These are phyloP conservation scores for Adrianichthys oophorus DNA, from an alignment of 2,797 vertebrate species.

Conservation along the genomic window DNA sequence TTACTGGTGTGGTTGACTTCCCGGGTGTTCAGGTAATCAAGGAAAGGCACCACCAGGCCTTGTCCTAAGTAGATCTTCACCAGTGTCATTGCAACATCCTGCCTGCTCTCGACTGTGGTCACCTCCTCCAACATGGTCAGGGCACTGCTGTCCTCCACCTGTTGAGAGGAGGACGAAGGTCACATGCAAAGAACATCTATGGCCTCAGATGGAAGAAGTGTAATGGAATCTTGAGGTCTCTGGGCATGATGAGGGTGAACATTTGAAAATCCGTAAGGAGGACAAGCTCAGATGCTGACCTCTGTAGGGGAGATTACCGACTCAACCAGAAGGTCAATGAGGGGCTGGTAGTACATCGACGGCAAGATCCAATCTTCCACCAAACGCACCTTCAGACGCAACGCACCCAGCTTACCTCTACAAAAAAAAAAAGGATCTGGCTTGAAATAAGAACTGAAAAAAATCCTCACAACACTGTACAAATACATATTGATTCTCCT, in stretches of 20 bases:
- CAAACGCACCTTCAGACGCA: slow-evolving; percentile 86
- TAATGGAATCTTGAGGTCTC: slow-evolving; percentile 11
- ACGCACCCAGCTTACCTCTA: slow-evolving; percentile 87
- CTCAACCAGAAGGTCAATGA: slow-evolving; percentile 85
- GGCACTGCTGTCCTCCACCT: slow-evolving; percentile 80
- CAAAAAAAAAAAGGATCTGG: neutral
- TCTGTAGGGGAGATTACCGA: slow-evolving; percentile 80
- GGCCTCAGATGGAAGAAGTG: slow-evolving; percentile 6
- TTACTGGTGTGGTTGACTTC: slow-evolving; percentile 90
- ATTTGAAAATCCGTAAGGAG: slow-evolving; percentile 13
- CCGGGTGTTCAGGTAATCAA: slow-evolving; percentile 86
- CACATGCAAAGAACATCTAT: neutral
- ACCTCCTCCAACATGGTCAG: slow-evolving; percentile 89
- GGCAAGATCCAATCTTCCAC: slow-evolving; percentile 86
- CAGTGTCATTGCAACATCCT: slow-evolving; percentile 89
- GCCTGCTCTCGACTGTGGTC: slow-evolving; percentile 85
- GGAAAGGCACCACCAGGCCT: slow-evolving; percentile 85
- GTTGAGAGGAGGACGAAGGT: slow-evolving; percentile 20
- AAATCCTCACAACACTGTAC: no score
- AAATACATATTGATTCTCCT: no score
- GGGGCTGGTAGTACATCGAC: slow-evolving; percentile 83
- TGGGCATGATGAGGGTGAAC: slow-evolving; percentile 10
- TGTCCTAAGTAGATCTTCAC: slow-evolving; percentile 91
- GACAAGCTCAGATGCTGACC: slow-evolving; percentile 66
- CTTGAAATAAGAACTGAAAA: no score